Conservation (phyloP, 2,888 invertebrate species). For the Cataglyphis altisquamis region DNA sequence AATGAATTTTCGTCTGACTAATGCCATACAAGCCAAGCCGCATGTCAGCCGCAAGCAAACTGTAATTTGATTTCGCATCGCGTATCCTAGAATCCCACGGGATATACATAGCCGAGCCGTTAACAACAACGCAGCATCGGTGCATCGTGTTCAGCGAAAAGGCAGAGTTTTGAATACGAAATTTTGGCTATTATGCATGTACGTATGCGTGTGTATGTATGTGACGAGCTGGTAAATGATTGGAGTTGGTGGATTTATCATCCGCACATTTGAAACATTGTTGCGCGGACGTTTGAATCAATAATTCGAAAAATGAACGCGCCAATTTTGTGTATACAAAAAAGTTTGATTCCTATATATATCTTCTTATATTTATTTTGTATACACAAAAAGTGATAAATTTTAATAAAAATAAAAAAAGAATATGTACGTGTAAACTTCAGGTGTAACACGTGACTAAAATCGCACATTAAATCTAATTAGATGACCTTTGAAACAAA, state of each 20-base stretch:
- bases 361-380: no score
- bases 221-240: background rate
- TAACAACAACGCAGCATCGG: conserved; percentile 42
- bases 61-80: conserved; percentile 55
- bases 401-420: background rate
- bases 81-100: conserved; percentile 24
- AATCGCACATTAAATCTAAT: background rate
- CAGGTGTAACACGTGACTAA: background rate
- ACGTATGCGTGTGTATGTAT: background rate
- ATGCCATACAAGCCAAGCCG: conserved; percentile 46
- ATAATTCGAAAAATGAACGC: background rate
- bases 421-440: background rate
- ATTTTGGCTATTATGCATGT: conserved; percentile 7
- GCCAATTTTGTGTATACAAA: background rate
- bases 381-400: background rate
- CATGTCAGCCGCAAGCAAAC: conserved; percentile 55
- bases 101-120: conserved; percentile 33
- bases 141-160: conserved; percentile 10
- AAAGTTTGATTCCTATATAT: background rate
- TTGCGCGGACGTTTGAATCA: background rate
- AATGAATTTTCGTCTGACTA: conserved; percentile 61
- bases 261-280: background rate
- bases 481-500: background rate
- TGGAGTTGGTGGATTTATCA: background rate
- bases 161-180: conserved; percentile 41